Evolutionary conservation across 2,113 vertebrate species (phyloP).

Genomic region (Larimichthys crocea): DNA sequence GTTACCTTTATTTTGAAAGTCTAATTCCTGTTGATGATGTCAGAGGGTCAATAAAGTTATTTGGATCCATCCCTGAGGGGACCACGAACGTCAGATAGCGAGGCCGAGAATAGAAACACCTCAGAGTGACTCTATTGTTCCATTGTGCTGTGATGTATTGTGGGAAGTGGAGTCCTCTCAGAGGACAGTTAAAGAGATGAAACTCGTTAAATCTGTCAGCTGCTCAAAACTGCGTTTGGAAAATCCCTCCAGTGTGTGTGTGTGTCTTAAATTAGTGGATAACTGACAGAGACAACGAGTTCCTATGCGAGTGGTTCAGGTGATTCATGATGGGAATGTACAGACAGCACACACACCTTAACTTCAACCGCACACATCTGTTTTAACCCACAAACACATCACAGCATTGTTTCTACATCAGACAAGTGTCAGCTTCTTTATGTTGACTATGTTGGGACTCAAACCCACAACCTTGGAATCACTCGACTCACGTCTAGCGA

Average conservation of each 20-base stretch:
- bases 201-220: slow-evolving; percentile 22
- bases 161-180: slow-evolving; percentile 33
- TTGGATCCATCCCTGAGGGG: no score
- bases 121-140: neutral
- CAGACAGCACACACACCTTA: slow-evolving; percentile 13
- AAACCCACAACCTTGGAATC: neutral
- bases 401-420: slow-evolving; percentile 11
- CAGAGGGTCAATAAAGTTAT: no score
- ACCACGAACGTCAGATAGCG: no score
- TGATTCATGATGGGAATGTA: slow-evolving; percentile 47
- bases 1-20: no score
- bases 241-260: slow-evolving; percentile 16
- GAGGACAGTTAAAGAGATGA: slow-evolving; percentile 9
- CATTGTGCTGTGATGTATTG: slow-evolving; percentile 14
- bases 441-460: no score
- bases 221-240: slow-evolving; percentile 2
- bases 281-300: slow-evolving; percentile 18
- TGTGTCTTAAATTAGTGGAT: slow-evolving; percentile 17
- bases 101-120: no score
- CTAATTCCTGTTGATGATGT: no score
- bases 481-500: neutral
- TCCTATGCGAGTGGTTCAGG: slow-evolving; percentile 21
- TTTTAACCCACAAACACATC: slow-evolving; percentile 11
- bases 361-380: slow-evolving; percentile 28
- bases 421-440: no score